Conservation (phyloP, 2,888 invertebrate species). For the Syrista parreyssii region DNA sequence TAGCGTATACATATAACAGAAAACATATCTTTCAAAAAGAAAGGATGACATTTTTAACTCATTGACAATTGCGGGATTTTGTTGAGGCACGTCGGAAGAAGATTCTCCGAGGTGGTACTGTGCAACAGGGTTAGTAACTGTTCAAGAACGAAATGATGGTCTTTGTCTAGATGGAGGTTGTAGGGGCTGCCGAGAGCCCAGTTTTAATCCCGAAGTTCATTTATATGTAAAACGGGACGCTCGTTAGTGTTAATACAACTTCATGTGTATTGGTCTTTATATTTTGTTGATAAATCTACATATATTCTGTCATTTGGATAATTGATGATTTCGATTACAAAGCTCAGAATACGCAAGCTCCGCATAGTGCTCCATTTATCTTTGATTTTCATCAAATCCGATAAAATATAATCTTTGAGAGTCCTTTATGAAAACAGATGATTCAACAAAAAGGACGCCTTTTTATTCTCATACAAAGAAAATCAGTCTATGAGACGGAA, state of each 20-base stretch:
- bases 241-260: slow-evolving; percentile 22
- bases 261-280: slow-evolving; percentile 30
- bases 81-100: not conserved
- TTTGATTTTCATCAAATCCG: not conserved
- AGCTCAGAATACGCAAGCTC: not conserved
- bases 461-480: too few relatives aligned
- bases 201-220: slow-evolving; percentile 45
- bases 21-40: too few relatives aligned
- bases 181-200: slow-evolving; percentile 20
- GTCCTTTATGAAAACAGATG: not conserved
- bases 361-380: too few relatives aligned
- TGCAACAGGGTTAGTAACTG: not conserved
- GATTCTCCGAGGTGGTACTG: not conserved
- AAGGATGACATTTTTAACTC: not conserved
- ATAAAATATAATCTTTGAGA: too few relatives aligned
- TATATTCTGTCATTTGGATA: slow-evolving; percentile 10
- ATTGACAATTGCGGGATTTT: not conserved
- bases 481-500: too few relatives aligned
- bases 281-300: slow-evolving; percentile 24
- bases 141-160: slow-evolving; percentile 4
- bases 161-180: slow-evolving; percentile 13
- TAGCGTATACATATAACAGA: too few relatives aligned
- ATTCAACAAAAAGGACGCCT: not conserved
- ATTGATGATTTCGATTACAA: not conserved
- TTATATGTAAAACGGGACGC: slow-evolving; percentile 41